phyloP scores from a whole-genome alignment of 2,888 invertebrate genomes.

The Sphaerophoria taeniata region DNA sequence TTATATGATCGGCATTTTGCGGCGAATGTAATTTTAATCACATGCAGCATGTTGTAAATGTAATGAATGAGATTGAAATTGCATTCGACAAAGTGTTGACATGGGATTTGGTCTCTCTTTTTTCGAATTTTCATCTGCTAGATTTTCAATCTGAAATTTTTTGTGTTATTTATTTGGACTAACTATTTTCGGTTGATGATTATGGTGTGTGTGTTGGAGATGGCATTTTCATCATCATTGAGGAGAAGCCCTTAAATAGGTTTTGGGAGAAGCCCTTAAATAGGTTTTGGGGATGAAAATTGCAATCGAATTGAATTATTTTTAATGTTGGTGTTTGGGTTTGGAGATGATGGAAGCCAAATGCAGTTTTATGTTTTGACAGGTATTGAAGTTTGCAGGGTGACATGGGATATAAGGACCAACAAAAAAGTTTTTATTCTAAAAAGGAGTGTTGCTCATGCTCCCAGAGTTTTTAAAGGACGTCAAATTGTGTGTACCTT shows the following conservation, averaged over 20 bases:
- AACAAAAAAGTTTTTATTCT: too few species aligned
- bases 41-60: constrained; percentile 39
- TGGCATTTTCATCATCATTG: constrained; percentile 18
- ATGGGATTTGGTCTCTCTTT: constrained; percentile 8
- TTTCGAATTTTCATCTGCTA: neutral
- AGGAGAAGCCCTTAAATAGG: constrained; percentile 49
- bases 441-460: too few species aligned
- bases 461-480: too few species aligned
- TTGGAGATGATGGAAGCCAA: constrained; percentile 23
- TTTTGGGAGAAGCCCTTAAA: constrained; percentile 54
- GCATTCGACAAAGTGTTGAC: constrained; percentile 59
- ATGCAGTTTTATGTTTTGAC: constrained; percentile 55
- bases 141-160: constrained; percentile 28
- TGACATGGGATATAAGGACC: neutral
- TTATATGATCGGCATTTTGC: constrained; percentile 39
- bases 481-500: neutral
- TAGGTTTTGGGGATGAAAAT: constrained; percentile 62
- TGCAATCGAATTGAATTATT: constrained; percentile 70
- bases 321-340: constrained; percentile 14
- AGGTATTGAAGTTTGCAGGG: neutral
- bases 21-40: constrained; percentile 48
- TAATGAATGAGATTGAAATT: constrained; percentile 71
- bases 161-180: constrained; percentile 48
- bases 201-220: neutral
- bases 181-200: constrained; percentile 21